Base-by-base conservation (phyloP, 2,113 vertebrate species). In the Oenanthe melanoleuca region DNA sequence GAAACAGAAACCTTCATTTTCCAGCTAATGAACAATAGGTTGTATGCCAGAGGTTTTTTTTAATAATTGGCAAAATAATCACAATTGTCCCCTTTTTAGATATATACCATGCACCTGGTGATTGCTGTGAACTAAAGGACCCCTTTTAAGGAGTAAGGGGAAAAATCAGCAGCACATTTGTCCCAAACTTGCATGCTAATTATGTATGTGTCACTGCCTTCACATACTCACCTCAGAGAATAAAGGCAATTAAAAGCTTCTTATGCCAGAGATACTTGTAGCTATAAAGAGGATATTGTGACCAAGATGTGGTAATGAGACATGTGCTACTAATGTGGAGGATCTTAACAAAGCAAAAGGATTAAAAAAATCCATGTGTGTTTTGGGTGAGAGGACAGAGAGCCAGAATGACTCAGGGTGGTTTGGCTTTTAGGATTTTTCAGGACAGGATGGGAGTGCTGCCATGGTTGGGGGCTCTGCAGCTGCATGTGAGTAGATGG, bases 181-280 rank as follows among this genome's bases (percentile, higher is more conserved):
- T 84, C 90, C 88, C 53, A 82, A 55, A 81, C 11, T 49, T 81
- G 23, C 61, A 65, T 29, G 18, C 28, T 95, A 75, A 87, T 84
- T 87, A 72, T 11, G 71, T 57, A 33, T 45, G 60, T 84, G 65
- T 63, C 77, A 86, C 66, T 64, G 69, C 66, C 61, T 80, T 82
- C 55, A 61, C 38, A 37, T 72, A 80, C 55, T 85, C 38, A 82
- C 38, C 50, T 42, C 33, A 29, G 70, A 93, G 50, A 89, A 86
- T 63, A 89, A 89, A 90, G n/a, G 59, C 80, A 86, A 92, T 89
- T 77, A 92, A 79, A 70, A 88, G 25, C 47, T 59, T 63, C 59
- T 80, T 94, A 65, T 3, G 55, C 23, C 55, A 77, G 64, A 93
- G 70, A 50, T 86, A 77, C 56, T 42, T 83, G 83, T 50, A 86